Conservation (phyloP, 2,888 invertebrate genomes). For the Elegia similella region DNA sequence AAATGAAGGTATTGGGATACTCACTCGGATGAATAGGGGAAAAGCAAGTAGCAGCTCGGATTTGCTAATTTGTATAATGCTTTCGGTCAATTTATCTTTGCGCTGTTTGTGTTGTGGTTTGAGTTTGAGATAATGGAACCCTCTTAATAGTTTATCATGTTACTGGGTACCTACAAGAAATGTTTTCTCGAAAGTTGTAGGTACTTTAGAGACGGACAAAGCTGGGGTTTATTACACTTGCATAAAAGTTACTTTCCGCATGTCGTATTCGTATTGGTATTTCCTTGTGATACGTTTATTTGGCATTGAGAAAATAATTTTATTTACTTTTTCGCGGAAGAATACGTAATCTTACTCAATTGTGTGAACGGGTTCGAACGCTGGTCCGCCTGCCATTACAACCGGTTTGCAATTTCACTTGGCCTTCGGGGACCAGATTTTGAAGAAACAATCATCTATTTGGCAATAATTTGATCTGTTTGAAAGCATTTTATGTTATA, state of each 20-base stretch:
- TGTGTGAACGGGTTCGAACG: conserved; percentile 5
- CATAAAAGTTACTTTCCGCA: background rate
- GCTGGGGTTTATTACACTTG: background rate
- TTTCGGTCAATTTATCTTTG: too few species aligned
- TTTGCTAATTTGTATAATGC: too few species aligned
- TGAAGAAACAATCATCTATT: conserved; percentile 12
- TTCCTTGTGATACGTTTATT: background rate
- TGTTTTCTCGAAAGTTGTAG: too few species aligned
- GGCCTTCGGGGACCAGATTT: conserved; percentile 12
- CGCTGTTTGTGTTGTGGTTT: too few species aligned
- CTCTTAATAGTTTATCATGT: too few species aligned
- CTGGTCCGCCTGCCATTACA: background rate
- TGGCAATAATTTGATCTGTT: conserved; percentile 9
- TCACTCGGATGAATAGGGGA: too few species aligned
- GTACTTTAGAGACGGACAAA: too few species aligned
- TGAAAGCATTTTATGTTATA: too few species aligned
- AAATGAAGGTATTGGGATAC: too few species aligned
- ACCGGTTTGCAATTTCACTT: conserved; percentile 15
- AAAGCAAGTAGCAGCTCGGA: too few species aligned
- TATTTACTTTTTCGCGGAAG: conserved; percentile 9
- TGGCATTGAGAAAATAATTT: conserved; percentile 8
- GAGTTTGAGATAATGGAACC: too few species aligned
- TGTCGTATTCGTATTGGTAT: background rate
- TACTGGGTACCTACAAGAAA: too few species aligned
- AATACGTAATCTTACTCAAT: conserved; percentile 5